Evolutionary conservation across 35 echinoderm and acorn worm species (phyloP).

Genomic region (Ophiothrix spiculata): DNA sequence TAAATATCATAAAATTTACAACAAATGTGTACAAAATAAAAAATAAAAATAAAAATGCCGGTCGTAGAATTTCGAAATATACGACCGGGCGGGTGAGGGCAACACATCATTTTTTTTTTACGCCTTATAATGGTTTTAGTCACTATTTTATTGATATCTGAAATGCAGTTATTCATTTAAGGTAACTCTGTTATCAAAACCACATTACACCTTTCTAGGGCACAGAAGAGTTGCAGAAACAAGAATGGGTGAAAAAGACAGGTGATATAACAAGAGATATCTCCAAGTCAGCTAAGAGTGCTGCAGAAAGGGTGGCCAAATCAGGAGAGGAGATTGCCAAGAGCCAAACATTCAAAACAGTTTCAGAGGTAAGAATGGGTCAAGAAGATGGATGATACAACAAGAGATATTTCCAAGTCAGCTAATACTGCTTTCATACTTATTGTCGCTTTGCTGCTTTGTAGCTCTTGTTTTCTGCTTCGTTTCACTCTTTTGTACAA

Average conservation of each 20-base stretch:
- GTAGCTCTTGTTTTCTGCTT: too few relatives aligned
- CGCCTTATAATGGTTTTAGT: not conserved
- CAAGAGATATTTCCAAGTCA: conserved; percentile 67
- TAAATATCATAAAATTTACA: too few relatives aligned
- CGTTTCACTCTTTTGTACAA: too few relatives aligned
- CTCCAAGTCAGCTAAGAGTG: conserved; percentile 77
- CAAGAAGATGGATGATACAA: conserved; percentile 77
- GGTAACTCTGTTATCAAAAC: not conserved
- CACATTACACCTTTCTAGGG: conserved; percentile 36
- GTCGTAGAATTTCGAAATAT: not conserved
- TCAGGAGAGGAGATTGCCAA: conserved; percentile 73
- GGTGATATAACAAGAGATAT: conserved; percentile 65
- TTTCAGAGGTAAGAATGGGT: conserved; percentile 98
- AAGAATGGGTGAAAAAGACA: conserved; percentile 96
- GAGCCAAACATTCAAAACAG: conserved; percentile 70
- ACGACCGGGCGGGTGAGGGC: not conserved
- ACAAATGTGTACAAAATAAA: too few relatives aligned
- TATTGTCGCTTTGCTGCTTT: too few relatives aligned
- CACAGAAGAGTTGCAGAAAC: conserved; percentile 86
- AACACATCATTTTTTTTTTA: not conserved
- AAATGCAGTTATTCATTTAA: not conserved
- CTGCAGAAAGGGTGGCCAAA: conserved; percentile 78
- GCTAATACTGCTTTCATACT: conserved; percentile 46
- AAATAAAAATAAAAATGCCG: too few relatives aligned
- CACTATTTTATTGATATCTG: not conserved